These are phyloP conservation scores for Meriones unguiculatus DNA, from an alignment of 2,113 vertebrate species.

Conservation along the genomic window DNA sequence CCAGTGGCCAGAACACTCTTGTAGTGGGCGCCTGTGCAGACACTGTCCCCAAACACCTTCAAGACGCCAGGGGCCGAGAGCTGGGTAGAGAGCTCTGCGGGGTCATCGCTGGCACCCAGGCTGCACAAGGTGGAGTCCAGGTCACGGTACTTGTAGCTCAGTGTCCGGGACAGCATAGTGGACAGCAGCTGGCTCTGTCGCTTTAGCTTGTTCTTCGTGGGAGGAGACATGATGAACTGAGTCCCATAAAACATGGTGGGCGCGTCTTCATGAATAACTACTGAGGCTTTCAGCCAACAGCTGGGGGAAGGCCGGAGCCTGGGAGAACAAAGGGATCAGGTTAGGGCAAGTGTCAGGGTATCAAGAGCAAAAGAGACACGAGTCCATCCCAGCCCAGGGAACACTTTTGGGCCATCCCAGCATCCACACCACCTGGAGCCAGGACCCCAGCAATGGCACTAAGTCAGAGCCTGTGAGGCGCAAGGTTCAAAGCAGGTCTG, in stretches of 20 bases:
- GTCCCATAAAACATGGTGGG: constrained; percentile 95
- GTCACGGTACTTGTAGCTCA: constrained; percentile 94
- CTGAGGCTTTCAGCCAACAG: constrained; percentile 10
- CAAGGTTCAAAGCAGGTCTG: background rate
- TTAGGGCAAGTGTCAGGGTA: background rate
- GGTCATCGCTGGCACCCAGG: constrained; percentile 89
- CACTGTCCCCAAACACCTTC: constrained; percentile 96
- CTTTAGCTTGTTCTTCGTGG: constrained; percentile 94
- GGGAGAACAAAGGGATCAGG: background rate
- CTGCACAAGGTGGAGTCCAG: constrained; percentile 85
- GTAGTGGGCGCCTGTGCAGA: constrained; percentile 95
- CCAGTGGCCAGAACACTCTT: constrained; percentile 97
- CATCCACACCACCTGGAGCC: rapidly evolving
- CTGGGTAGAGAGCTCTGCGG: constrained; percentile 95
- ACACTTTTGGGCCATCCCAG: background rate
- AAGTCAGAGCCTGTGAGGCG: rapidly evolving
- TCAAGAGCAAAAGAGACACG: background rate
- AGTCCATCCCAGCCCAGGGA: background rate
- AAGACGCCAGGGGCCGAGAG: constrained; percentile 95
- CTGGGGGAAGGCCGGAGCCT: background rate
- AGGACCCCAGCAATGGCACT: background rate
- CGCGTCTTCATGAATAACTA: constrained; percentile 49
- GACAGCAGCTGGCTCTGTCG: constrained; percentile 95
- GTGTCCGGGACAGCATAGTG: constrained; percentile 93
- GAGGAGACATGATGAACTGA: constrained; percentile 93